Percentiles rank a stretch among this genome's conserved stretches.
These are phyloP conservation scores for Neoascia interrupta DNA, from an alignment of 2,888 invertebrate species.

Conservation along the genomic window DNA sequence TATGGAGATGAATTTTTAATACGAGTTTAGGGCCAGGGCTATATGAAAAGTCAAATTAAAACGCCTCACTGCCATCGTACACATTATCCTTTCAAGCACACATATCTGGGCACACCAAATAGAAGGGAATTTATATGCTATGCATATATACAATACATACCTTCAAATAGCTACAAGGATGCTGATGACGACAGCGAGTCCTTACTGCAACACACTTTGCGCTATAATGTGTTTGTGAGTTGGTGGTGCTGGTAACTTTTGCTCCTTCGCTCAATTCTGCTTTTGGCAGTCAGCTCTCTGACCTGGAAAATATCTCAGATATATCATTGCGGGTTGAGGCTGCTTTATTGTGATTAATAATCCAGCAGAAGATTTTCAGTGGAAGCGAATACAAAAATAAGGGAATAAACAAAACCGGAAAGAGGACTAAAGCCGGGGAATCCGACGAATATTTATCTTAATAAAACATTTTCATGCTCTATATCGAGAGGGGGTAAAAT, in stretches of 20 bases:
- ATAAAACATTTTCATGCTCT: slow-evolving; percentile 62
- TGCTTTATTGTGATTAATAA: slow-evolving; percentile 68
- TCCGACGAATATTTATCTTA: slow-evolving; percentile 62
- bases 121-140: background rate
- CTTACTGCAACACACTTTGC: slow-evolving; percentile 16
- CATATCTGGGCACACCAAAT: background rate
- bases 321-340: slow-evolving; percentile 61
- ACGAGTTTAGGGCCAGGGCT: slow-evolving; percentile 32
- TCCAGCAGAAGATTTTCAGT: slow-evolving; percentile 50
- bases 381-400: background rate
- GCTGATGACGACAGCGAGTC: slow-evolving; percentile 31
- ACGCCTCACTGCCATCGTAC: slow-evolving; percentile 39
- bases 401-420: background rate
- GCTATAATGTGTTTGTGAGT: too few relatives aligned
- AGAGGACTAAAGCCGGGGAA: slow-evolving; percentile 48
- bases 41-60: slow-evolving; percentile 50
- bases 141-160: background rate
- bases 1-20: slow-evolving; percentile 41
- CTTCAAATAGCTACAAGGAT: background rate
- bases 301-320: slow-evolving; percentile 58
- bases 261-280: slow-evolving; percentile 33
- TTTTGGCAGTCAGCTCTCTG: slow-evolving; percentile 53
- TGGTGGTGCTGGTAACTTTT: slow-evolving; percentile 20
- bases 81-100: slow-evolving; percentile 39
- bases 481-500: slow-evolving; percentile 33